A percentile compares a stretch with the other conserved stretches of the same genome.
phyloP scores from a whole-genome alignment of 2,888 invertebrate species.

The Enoplolaimus lenunculus region DNA sequence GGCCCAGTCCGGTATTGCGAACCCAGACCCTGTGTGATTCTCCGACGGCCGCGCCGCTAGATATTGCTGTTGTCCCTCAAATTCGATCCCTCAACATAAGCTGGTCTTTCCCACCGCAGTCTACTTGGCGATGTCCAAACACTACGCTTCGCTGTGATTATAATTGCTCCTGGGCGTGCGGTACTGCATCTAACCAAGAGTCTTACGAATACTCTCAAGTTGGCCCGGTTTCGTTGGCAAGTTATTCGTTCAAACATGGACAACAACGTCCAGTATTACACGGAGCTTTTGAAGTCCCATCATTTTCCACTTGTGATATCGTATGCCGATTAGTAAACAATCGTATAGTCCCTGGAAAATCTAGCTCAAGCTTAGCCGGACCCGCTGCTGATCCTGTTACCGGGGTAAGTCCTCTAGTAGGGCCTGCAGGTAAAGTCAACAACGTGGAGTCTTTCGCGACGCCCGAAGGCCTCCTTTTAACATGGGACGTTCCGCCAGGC shows the following conservation, averaged over 20 bases:
- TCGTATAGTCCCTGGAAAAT: background rate
- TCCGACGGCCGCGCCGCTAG: background rate
- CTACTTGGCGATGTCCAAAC: background rate
- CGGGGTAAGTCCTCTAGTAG: background rate
- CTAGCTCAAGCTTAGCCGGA: background rate
- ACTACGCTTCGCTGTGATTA: background rate
- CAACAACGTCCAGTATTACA: background rate
- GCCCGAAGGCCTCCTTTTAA: background rate
- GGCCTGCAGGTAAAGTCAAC: background rate
- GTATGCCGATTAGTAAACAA: background rate
- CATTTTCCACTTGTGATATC: background rate
- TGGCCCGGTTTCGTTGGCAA: background rate
- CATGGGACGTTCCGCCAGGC: background rate
- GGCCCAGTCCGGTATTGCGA: background rate
- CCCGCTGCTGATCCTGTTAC: background rate
- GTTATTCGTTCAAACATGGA: background rate
- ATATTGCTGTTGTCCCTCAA: background rate
- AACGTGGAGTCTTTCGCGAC: background rate
- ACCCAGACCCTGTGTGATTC: background rate
- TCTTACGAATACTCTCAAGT: background rate
- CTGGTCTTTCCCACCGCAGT: background rate
- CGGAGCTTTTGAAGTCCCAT: background rate
- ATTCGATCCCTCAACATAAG: background rate
- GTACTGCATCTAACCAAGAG: background rate
- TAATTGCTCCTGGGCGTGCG: background rate